Conservation (phyloP, 2,888 invertebrate species). For the Polia nebulosa region DNA sequence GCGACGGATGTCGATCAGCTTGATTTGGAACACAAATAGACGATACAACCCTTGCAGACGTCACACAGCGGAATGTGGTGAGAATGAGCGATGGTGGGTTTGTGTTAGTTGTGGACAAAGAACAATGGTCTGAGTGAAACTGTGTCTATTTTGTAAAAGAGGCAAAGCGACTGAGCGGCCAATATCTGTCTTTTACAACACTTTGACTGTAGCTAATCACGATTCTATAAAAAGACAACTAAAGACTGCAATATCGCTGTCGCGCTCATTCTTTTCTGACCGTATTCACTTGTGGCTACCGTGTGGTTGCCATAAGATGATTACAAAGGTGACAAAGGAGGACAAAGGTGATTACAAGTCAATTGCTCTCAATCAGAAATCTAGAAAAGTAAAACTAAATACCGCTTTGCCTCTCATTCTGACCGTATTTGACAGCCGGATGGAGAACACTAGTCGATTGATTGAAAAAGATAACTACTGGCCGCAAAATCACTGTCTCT, state of each 20-base stretch:
- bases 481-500: background rate
- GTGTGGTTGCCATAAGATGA: no score
- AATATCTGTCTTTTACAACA: background rate
- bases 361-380: no score
- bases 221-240: background rate
- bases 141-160: background rate
- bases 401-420: background rate
- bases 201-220: no score
- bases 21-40: constrained; percentile 47
- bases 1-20: constrained; percentile 45
- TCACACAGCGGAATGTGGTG: constrained; percentile 38
- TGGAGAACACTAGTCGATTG: background rate
- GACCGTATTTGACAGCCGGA: background rate
- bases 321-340: no score
- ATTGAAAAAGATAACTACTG: background rate
- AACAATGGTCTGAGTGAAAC: background rate
- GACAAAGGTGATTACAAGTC: no score
- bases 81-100: constrained; percentile 38
- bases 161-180: background rate
- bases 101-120: constrained; percentile 1
- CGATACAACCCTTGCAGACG: constrained; percentile 45
- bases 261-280: no score
- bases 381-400: background rate
- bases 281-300: no score
- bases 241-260: background rate